Base-by-base conservation (phyloP, 2,797 vertebrate species). In the Brotula barbata region DNA sequence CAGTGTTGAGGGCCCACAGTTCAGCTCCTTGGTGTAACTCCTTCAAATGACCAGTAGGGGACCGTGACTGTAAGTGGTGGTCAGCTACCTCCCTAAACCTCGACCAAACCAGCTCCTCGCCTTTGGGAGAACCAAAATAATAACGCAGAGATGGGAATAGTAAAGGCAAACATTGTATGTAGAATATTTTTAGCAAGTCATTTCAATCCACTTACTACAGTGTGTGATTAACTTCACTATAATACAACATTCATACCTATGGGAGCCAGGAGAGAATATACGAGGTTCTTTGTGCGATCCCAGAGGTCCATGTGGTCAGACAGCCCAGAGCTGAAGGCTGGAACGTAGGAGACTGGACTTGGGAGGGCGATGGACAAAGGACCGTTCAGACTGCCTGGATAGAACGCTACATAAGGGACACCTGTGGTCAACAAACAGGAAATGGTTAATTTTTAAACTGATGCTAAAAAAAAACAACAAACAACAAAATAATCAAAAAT, bases 1-100 rank as follows among this genome's bases (percentile, higher is more conserved):
- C 89, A 0, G 82, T 87, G 73, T 92, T 92, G 68, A 91, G 87
- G 47, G 89, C 87, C 88, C 88, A 91, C 10, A 93, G 70, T 71
- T 92, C 91, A 28, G 91, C 81, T 72, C 84, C 87, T 52, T 48
- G 55, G 54, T 89, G 73, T 36, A 92, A 78, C 5, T 88, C 82
- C 6, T 64, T 51, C 22, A 87, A 63, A 31, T 76, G 74, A 39
- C 66, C 77, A 54, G 55, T 33, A 73, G 74, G 70, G 16, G 62
- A 23, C 62, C 78, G 58, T 63, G 84, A 47, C 54, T 74, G 54
- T 7, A 93, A 89, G 75, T 92, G 85, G 7, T 74, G 70, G 41
- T 87, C 80, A 15, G 88, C 85, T 39, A 81, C 58, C 0, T 71
- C 73, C 16, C 75, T 73, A 77, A 84, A 92, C 8, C 13, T 49